Percentiles rank a stretch among this genome's conserved stretches.
Evolutionary conservation across 2,113 vertebrate genomes (phyloP).

Genomic region (Nestor notabilis): DNA sequence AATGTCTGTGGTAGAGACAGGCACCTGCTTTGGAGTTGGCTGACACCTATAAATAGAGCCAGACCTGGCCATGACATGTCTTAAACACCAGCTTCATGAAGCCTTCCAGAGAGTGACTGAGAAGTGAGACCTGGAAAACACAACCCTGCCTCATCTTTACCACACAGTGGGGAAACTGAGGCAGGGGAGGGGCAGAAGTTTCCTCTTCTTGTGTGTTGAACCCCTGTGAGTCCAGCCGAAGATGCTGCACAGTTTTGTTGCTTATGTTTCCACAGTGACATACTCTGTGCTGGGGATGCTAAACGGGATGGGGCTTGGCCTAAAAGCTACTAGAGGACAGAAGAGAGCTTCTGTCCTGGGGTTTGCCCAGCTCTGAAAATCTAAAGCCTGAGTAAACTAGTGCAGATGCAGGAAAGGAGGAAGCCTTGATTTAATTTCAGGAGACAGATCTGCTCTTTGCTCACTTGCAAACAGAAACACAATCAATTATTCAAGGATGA

Average conservation of each 20-base stretch:
- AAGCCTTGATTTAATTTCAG: not conserved
- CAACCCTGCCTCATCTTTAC: not conserved
- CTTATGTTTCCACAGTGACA: not conserved
- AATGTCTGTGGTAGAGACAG: not conserved
- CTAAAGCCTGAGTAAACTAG: not conserved
- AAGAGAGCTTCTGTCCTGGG: not conserved
- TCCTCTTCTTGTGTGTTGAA: not conserved
- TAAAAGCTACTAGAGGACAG: not conserved
- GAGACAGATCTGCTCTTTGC: not conserved
- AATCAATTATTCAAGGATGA: slow-evolving; percentile 16
- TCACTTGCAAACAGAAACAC: not conserved
- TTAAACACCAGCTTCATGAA: not conserved
- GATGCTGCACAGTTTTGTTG: not conserved
- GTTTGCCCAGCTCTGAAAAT: not conserved
- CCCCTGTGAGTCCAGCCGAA: not conserved
- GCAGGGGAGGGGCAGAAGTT: not conserved
- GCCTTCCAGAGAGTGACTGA: not conserved
- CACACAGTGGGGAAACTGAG: not conserved
- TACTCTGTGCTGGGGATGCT: not conserved
- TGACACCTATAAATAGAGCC: not conserved
- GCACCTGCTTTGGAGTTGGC: not conserved
- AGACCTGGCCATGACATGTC: not conserved
- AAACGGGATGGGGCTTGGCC: not conserved
- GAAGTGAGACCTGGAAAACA: not conserved
- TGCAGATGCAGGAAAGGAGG: not conserved